Base-by-base conservation (phyloP, 2,113 vertebrate genomes). In the Opisthocomus hoazin region DNA sequence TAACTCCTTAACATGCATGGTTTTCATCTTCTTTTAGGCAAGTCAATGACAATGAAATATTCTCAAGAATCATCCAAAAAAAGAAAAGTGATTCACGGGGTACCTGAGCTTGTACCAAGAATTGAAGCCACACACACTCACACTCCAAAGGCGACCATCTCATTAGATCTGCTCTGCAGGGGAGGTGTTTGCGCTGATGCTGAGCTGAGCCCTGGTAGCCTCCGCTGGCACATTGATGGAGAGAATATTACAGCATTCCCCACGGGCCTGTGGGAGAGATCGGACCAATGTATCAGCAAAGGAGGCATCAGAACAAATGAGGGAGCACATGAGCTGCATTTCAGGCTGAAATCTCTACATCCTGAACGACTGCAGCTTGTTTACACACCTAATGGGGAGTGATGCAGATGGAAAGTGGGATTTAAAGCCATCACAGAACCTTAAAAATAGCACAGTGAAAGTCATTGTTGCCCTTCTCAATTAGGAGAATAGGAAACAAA, bases 391-490 rank as follows among this genome's bases (percentile, higher is more conserved):
- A 82, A 75, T 50, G 56, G 57, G 20, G 24, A 90, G 68, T 65
- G 73, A 64, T 94, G 56, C 39, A 77, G 80, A 82, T 89, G 68
- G 74, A 76, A 80, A 85, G 77, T 29, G 48, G 84, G 63, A 69
- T 78, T 87, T 76, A 79, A 96, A 96, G 39, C 78, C 39, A 84
- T 43, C 43, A 70, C 30, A 86, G 76, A 87, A 92, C 43, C 48
- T 87, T 85, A 85, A 95, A 96, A 93, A 85, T 86, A 96, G 82
- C 46, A 79, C 46, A 94, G 70, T 73, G 84, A 70, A 89, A 83
- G 26, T 77, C 77, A 95, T 90, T 94, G 83, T 89, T 83, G 57
- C 36, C 22, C 5, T 76, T 71, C 77, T 92, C 77, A 80, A 70
- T 76, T 80, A 91, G 50, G 68, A 83, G 32, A 48, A 77, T 39